Percentiles rank a stretch among this genome's conserved stretches.
These are phyloP conservation scores for Caenorhabditis sinica DNA, from an alignment of 2,888 invertebrate genomes.

Conservation along the genomic window DNA sequence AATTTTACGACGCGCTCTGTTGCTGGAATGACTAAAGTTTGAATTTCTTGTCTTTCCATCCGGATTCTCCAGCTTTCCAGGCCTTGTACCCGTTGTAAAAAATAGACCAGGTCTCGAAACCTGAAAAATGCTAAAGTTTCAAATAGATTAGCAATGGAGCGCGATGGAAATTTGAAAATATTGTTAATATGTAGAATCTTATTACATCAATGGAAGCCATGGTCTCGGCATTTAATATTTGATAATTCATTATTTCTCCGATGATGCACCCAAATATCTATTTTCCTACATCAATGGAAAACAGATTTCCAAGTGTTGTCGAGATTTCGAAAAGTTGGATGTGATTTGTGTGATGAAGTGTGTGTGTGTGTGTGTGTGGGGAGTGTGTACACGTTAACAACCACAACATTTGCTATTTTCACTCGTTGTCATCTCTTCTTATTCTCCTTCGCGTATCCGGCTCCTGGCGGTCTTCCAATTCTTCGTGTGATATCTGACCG, in stretches of 20 bases:
- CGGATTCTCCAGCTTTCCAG: too few relatives aligned
- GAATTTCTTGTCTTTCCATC: too few relatives aligned
- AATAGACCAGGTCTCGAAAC: too few relatives aligned
- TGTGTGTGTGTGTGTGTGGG: constrained; percentile 33
- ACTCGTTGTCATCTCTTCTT: constrained; percentile 56
- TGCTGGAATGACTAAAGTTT: too few relatives aligned
- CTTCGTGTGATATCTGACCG: constrained; percentile 62
- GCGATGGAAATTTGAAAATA: too few relatives aligned
- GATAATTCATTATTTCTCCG: background rate
- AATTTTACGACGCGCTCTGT: too few relatives aligned
- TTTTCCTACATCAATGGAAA: background rate
- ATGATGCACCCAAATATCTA: background rate
- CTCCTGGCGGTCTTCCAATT: constrained; percentile 37
- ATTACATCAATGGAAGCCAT: too few relatives aligned
- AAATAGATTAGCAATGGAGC: too few relatives aligned
- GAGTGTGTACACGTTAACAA: constrained; percentile 58
- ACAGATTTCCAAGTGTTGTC: background rate
- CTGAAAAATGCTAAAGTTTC: too few relatives aligned
- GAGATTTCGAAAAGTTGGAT: background rate
- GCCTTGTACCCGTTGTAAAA: too few relatives aligned
- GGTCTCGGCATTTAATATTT: too few relatives aligned
- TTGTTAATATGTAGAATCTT: too few relatives aligned
- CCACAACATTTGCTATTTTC: constrained; percentile 71
- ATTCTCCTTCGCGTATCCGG: constrained; percentile 28
- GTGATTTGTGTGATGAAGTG: background rate